phyloP scores from a whole-genome alignment of 2,113 vertebrate species.

The Megalops atlanticus region DNA sequence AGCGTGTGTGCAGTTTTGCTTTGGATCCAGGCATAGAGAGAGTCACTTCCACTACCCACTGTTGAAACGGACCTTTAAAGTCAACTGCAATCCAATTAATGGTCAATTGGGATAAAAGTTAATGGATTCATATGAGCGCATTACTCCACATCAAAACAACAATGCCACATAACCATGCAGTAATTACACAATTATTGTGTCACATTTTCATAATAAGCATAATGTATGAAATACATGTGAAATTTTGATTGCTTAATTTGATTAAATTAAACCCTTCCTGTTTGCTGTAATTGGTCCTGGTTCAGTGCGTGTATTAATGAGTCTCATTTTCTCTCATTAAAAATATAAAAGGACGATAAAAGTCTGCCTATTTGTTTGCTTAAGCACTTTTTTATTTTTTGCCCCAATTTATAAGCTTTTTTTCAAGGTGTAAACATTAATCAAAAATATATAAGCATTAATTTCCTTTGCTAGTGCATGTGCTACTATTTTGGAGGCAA shows the following conservation, averaged over 20 bases:
- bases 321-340: background rate
- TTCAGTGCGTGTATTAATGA: slow-evolving; percentile 13
- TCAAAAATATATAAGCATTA: background rate
- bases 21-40: too few relatives aligned
- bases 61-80: slow-evolving; percentile 5
- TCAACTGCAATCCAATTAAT: background rate
- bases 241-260: background rate
- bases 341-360: background rate
- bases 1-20: too few relatives aligned
- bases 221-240: slow-evolving; percentile 5
- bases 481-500: background rate
- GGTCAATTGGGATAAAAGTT: too few relatives aligned
- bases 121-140: background rate
- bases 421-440: background rate
- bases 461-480: background rate
- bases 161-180: background rate
- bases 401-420: background rate
- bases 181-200: background rate
- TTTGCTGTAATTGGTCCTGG: slow-evolving; percentile 1
- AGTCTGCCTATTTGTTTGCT: background rate
- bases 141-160: background rate
- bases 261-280: slow-evolving; percentile 13
- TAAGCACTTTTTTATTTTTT: background rate
- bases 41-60: background rate
- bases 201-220: background rate